Evolutionary conservation across 1,140 invertebrate genomes (phyloP).

Genomic region (Ladona fulva): DNA sequence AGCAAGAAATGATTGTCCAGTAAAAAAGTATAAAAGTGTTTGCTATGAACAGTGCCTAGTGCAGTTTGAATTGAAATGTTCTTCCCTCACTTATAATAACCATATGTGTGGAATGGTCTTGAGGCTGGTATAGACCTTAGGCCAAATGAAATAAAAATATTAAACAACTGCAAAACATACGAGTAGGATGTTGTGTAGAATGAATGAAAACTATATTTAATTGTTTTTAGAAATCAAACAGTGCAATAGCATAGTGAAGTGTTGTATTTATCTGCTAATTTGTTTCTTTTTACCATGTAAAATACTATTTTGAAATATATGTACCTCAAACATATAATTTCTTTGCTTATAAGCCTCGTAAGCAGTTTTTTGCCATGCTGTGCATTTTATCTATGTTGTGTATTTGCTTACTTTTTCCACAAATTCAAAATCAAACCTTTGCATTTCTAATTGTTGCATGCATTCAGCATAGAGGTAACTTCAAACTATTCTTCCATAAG

Average conservation of each 20-base stretch:
- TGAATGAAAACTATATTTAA: neutral
- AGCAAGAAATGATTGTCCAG: neutral
- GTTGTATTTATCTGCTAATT: constrained; percentile 7
- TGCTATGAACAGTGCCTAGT: constrained; percentile 8
- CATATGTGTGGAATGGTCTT: constrained; percentile 4
- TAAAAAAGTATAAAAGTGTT: neutral
- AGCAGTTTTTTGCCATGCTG: too few relatives aligned
- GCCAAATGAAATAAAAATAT: neutral
- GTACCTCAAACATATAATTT: neutral
- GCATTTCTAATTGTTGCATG: too few relatives aligned
- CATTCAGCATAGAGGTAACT: too few relatives aligned
- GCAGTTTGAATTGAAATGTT: neutral
- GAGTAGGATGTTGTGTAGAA: neutral
- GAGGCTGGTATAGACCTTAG: neutral
- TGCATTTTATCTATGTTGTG: too few relatives aligned
- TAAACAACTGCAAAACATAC: constrained; percentile 1
- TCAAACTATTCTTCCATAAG: too few relatives aligned
- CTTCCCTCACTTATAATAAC: constrained; percentile 9
- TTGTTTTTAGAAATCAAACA: neutral
- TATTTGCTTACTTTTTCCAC: too few relatives aligned
- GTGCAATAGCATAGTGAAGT: constrained; percentile 3
- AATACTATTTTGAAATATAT: constrained; percentile 11
- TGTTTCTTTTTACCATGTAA: constrained; percentile 10
- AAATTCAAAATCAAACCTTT: too few relatives aligned
- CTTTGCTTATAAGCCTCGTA: too few relatives aligned